A percentile compares a stretch with the other conserved stretches of the same genome.
Conservation (phyloP, 2,888 invertebrate genomes). For the Thera britannica region DNA sequence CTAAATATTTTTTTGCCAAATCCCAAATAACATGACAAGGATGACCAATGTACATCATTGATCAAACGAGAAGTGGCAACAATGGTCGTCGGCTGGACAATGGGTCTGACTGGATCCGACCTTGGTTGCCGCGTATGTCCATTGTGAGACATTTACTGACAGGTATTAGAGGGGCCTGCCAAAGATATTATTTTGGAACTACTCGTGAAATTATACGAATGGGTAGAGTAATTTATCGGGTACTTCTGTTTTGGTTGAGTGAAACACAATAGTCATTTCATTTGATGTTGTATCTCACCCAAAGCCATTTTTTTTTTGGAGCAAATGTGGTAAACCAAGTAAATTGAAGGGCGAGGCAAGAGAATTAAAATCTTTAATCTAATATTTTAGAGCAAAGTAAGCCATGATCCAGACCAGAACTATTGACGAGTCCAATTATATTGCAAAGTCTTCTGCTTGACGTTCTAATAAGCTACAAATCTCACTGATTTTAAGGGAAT, state of each 20-base stretch:
- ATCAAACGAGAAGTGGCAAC: conserved; percentile 23
- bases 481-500: too few relatives aligned
- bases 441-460: too few relatives aligned
- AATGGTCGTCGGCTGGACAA: conserved; percentile 26
- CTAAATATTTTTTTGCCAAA: conserved; percentile 3
- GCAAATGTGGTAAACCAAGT: neutral
- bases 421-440: too few relatives aligned
- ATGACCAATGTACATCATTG: conserved; percentile 19
- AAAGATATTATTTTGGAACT: conserved; percentile 7
- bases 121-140: conserved; percentile 16
- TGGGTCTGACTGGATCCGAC: conserved; percentile 21
- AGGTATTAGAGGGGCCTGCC: conserved; percentile 13
- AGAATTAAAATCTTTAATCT: too few relatives aligned
- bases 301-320: too few relatives aligned
- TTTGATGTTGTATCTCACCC: too few relatives aligned
- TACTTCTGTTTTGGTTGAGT: neutral
- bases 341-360: neutral
- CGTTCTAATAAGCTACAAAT: too few relatives aligned
- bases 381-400: neutral
- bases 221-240: neutral
- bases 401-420: neutral
- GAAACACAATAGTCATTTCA: too few relatives aligned
- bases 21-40: conserved; percentile 23
- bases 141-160: conserved; percentile 24
- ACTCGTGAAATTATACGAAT: neutral